phyloP scores from a whole-genome alignment of 2,113 vertebrate species.

The Semnornis frantzii region DNA sequence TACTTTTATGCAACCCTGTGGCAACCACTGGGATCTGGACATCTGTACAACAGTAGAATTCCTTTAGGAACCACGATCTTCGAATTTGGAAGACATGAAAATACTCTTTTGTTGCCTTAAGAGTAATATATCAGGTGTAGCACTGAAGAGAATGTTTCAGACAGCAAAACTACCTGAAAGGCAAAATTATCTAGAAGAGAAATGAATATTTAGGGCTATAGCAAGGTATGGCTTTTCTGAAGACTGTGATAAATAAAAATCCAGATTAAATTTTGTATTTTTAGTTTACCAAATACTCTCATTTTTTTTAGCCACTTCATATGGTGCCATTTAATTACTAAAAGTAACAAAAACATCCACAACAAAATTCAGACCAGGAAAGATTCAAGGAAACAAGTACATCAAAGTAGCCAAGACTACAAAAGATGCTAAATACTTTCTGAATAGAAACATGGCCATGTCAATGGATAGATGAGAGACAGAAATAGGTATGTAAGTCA shows the following conservation, averaged over 20 bases:
- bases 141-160: neutral
- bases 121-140: slow-evolving; percentile 11
- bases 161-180: neutral
- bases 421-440: neutral
- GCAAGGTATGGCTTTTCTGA: neutral
- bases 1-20: neutral
- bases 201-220: neutral
- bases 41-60: slow-evolving; percentile 36
- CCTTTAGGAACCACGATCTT: slow-evolving; percentile 1
- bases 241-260: neutral
- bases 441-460: neutral
- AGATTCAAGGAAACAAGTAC: neutral
- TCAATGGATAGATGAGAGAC: neutral
- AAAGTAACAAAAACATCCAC: neutral
- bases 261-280: neutral
- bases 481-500: neutral
- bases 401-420: neutral
- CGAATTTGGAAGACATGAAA: slow-evolving; percentile 60
- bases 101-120: slow-evolving; percentile 8
- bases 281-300: neutral
- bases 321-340: neutral
- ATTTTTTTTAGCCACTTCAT: neutral
- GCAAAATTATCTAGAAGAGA: neutral
- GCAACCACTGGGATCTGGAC: neutral
- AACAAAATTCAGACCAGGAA: neutral